phyloP scores from a whole-genome alignment of 1,140 invertebrate genomes.

The Alviniconcha marisindica region DNA sequence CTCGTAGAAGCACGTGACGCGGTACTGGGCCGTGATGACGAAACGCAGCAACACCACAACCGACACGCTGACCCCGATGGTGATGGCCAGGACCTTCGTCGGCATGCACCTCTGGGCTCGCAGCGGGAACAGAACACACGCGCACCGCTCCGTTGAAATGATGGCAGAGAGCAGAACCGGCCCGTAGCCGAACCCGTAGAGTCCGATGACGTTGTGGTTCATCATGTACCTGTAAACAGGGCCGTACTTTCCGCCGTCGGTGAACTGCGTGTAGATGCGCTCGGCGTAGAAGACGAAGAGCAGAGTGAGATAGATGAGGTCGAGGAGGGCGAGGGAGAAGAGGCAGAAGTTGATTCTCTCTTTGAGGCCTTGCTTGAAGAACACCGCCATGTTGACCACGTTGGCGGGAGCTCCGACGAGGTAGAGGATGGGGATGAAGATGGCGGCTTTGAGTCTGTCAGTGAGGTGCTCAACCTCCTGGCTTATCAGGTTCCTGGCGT shows the following conservation, averaged over 20 bases:
- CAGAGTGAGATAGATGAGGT: background rate
- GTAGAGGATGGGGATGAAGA: background rate
- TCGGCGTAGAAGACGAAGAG: constrained; percentile 10
- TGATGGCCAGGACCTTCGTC: background rate
- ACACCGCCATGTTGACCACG: background rate
- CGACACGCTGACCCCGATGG: background rate
- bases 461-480: too few species aligned
- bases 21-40: constrained; percentile 15
- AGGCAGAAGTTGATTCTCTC: constrained; percentile 9
- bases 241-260: background rate
- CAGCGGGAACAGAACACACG: constrained; percentile 5
- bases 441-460: too few species aligned
- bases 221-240: background rate
- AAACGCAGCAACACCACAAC: background rate
- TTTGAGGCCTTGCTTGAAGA: background rate
- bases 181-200: background rate
- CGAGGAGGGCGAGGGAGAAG: background rate
- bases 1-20: constrained; percentile 13
- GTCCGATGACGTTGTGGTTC: background rate
- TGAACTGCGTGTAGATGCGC: constrained; percentile 10
- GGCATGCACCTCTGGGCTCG: background rate
- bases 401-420: background rate
- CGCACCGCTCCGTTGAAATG: constrained; percentile 13
- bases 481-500: too few species aligned
- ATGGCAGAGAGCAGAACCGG: background rate